These are phyloP conservation scores for Bursaphelenchus okinawaensis DNA, from an alignment of 2,888 invertebrate species.

Conservation along the genomic window DNA sequence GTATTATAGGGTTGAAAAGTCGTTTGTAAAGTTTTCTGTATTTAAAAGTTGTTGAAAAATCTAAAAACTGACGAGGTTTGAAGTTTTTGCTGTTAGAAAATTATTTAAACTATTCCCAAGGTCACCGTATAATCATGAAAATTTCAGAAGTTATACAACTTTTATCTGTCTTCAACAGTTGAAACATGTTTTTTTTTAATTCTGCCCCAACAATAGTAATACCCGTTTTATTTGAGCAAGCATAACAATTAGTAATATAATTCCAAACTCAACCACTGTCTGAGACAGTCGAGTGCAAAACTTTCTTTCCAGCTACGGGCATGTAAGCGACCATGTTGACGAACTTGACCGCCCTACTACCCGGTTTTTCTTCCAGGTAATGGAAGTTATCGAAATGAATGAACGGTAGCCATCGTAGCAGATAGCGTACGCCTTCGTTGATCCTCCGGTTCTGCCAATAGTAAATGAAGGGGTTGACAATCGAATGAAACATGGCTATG, in stretches of 20 bases:
- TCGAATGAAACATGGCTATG: constrained; percentile 55
- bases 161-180: no score
- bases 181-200: no score
- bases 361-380: constrained; percentile 29
- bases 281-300: constrained; percentile 20
- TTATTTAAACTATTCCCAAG: no score
- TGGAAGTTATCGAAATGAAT: constrained; percentile 38
- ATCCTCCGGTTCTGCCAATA: constrained; percentile 65
- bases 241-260: no score
- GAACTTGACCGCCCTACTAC: constrained; percentile 26
- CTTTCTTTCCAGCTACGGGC: constrained; percentile 26
- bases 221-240: not conserved
- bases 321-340: constrained; percentile 37
- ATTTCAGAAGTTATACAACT: no score
- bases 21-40: no score
- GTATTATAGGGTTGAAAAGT: no score
- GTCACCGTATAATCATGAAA: no score
- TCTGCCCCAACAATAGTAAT: no score
- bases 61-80: no score
- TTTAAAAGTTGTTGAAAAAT: no score
- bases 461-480: constrained; percentile 55
- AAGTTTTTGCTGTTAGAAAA: no score
- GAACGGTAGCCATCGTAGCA: constrained; percentile 64
- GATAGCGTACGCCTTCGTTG: constrained; percentile 82
- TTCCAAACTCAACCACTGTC: constrained; percentile 18